Evolutionary conservation across 2,797 vertebrate species (phyloP).

Genomic region (Momotus momota): DNA sequence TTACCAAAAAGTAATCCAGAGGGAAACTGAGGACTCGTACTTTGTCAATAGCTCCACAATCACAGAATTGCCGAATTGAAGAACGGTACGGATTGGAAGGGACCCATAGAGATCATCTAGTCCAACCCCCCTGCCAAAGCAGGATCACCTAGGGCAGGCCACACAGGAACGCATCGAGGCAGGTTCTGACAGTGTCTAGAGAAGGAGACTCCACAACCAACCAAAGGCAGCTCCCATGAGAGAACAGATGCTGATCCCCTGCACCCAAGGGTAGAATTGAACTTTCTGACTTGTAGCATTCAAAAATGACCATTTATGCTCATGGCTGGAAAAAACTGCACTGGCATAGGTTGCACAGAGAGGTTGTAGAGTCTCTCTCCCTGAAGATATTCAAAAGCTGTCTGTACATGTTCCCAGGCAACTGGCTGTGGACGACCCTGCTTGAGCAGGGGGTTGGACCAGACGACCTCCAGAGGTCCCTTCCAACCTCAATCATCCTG

Average conservation of each 20-base stretch:
- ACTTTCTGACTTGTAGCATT: neutral
- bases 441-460: neutral
- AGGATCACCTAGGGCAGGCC: no score
- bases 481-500: neutral
- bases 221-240: neutral
- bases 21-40: neutral
- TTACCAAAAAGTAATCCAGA: neutral
- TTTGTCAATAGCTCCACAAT: neutral
- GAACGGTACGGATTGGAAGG: no score
- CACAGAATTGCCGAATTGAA: no score
- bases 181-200: no score
- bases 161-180: no score
- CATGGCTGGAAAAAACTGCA: neutral
- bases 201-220: no score
- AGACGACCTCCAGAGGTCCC: neutral
- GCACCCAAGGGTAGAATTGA: neutral
- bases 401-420: neutral
- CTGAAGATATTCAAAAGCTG: neutral
- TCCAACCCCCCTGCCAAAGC: no score
- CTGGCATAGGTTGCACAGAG: neutral
- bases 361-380: neutral
- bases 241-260: neutral
- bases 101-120: no score
- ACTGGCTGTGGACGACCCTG: neutral
- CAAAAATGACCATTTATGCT: neutral